Base-by-base conservation (phyloP, 2,888 invertebrate species). In the Helleia helle region DNA sequence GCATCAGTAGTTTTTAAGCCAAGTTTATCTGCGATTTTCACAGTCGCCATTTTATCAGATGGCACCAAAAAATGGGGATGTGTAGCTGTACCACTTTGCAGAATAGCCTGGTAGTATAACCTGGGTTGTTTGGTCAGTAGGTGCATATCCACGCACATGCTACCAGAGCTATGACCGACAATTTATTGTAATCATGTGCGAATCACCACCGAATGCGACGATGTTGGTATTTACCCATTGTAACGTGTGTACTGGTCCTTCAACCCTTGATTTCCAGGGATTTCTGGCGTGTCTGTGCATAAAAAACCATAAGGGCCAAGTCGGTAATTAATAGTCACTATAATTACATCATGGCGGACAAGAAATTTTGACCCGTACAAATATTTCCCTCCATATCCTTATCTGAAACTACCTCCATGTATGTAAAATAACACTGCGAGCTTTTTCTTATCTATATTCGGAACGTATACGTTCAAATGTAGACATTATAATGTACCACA, bases 251-350 rank as follows among this genome's bases (percentile, higher is more conserved):
- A 13, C 41, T 62, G 59, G 41, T 63, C 63, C 40, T 59, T 62
- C 1, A 62, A 27, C 1, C 58, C 62, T 49, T 57, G 55, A 36
- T 59, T 59, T 0, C 59, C 59, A 2, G 56, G 50, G 2, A 56
- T 50, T 67, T 70, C 54, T 58, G 70, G 55, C 5, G 54, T 56
- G 9, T 65, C 62, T 9, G 68, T 43, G 44, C 62, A 62, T 4
- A 70, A 51, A 38, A 70, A 54, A 2, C 53, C 53, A 17, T 46
- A 51, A 2, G 42, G 36, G 3, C 51, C 72, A 1, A 75, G 55
- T 41, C 79, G 62, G 41, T 71, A 77, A 47, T 79, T 79, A 2
- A 77, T 42, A 1, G 73, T 75, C 1, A 62, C 56, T 4, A 55
- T 14, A 7, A 58, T 54, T 2, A 58, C 42, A 24, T 52, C 51